Evolutionary conservation across 2,888 invertebrate species (phyloP), one percentile per base, ranked within the genome.

Genomic region (Horisme vitalbata): DNA sequence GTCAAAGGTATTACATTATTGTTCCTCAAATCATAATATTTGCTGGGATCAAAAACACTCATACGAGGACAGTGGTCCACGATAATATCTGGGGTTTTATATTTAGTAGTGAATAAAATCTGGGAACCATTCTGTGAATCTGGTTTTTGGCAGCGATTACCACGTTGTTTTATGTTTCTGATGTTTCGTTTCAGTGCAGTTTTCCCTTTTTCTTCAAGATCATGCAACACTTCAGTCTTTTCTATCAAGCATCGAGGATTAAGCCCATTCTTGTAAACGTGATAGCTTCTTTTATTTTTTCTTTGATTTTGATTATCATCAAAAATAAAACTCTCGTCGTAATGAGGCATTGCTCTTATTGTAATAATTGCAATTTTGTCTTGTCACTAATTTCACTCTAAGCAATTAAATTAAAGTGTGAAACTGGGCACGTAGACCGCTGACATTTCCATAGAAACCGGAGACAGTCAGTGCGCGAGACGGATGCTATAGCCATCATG

Each of bases 261-360:
- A 37, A 77, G 59, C n/a, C 90, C 89, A 64, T 79, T 83, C 68
- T 89, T 90, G 55, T 87, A 87, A 20, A 90, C 89, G 41, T 83
- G 83, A 63, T 90, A 90, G 61, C 90, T 90, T 36, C 90, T 78
- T 57, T 90, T 90, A 63, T 90, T 89, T 59, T 82, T 75, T 59
- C 85, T 75, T 58, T 90, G 90, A 65, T 90, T 90, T 43, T 77
- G 70, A 66, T 82, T 88, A 58, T 90, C 90, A 52, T 86, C 85
- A 38, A 83, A 68, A 50, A 90, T 85, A 64, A 90, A 90, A 65
- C 82, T 90, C 69, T 90, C 90, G 58, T 90, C 90, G 73, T 90
- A 90, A 67, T 90, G 83, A 53, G 90, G 90, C 90, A 90, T 90
- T 54, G 71, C 81, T 50, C n/a, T 31, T 18, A 3, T 37, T 47